Conservation (phyloP, 2,888 invertebrate genomes). For the Perizoma affinitatum region DNA sequence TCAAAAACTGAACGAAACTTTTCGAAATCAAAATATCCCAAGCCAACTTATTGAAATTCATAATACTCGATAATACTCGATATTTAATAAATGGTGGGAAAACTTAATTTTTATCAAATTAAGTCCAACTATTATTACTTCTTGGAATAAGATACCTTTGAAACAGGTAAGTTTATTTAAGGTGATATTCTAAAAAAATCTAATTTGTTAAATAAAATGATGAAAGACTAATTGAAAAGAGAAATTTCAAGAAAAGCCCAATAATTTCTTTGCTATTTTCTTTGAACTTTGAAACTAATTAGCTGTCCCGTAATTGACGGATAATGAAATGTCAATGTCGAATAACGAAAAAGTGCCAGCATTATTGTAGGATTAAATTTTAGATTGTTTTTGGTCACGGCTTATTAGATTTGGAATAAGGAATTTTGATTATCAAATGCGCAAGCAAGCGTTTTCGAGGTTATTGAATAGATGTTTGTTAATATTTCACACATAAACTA, state of each 20-base stretch:
- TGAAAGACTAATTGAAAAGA: conserved; percentile 9
- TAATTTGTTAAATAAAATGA: background rate
- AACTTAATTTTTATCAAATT: too few relatives aligned
- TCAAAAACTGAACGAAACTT: too few relatives aligned
- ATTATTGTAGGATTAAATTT: conserved; percentile 1
- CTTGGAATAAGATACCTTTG: too few relatives aligned
- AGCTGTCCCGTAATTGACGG: conserved; percentile 14
- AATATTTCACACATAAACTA: too few relatives aligned
- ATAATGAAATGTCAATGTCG: conserved; percentile 10
- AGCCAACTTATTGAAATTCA: too few relatives aligned
- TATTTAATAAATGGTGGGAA: too few relatives aligned
- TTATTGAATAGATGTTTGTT: too few relatives aligned
- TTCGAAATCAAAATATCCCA: too few relatives aligned
- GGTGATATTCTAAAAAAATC: too few relatives aligned
- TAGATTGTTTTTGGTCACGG: background rate
- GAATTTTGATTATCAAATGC: conserved; percentile 5
- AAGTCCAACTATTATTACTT: too few relatives aligned
- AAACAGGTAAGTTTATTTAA: too few relatives aligned
- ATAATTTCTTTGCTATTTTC: conserved; percentile 8
- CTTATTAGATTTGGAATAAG: background rate
- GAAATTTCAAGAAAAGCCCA: conserved; percentile 9
- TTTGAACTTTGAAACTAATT: conserved; percentile 24
- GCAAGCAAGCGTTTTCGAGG: background rate
- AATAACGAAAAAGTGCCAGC: conserved; percentile 11
- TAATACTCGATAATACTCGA: too few relatives aligned